Base-by-base conservation (phyloP, 1,140 invertebrate species). In the Antheraea mylitta region DNA sequence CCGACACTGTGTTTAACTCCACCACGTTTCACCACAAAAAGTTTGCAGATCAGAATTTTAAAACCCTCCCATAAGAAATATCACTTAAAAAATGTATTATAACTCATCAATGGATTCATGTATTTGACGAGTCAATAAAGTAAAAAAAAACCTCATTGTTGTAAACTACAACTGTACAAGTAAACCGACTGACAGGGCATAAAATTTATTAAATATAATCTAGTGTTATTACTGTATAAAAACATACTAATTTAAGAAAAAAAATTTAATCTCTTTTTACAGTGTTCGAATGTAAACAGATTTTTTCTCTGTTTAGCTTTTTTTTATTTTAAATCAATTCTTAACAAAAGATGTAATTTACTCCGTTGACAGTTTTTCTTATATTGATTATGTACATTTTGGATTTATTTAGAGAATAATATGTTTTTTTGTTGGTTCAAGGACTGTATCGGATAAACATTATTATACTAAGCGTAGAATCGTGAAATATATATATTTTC, bases 261-360 rank as follows among this genome's bases (percentile, higher is more conserved):
- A 53, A 53, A 53, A 53, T 1, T 53, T 53, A 53, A 53, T 53
- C 45, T 53, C 45, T 53, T 53, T 53, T 53, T 53, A 53, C 45
- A 10, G 9, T 53, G 45, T 16, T 53, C 45, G 45, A 53, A 53
- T 53, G 45, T 53, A 53, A 53, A 53, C 45, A 53, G 22, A 53
- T 53, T 13, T 53, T 53, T 53, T 53, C 16, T 0, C 16, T 5
- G 11, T 53, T 13, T 13, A 2, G 22, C 22, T 30, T 30, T 30
- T 30, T 30, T 30, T 30, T 30, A 53, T 9, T 53, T 53, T 53
- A 53, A 53, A 13, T 53, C 45, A 53, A n/a, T 53, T 53, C 45
- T 13, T 16, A 53, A 53, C 45, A 53, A 53, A 53, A 53, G 45
- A 53, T 6, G 45, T 53, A 53, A 53, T 53, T 53, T 53, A 53